Percentiles rank a stretch among this genome's conserved stretches.
Conservation (phyloP, 2,113 vertebrate species). For the Pachycephala philippinensis region DNA sequence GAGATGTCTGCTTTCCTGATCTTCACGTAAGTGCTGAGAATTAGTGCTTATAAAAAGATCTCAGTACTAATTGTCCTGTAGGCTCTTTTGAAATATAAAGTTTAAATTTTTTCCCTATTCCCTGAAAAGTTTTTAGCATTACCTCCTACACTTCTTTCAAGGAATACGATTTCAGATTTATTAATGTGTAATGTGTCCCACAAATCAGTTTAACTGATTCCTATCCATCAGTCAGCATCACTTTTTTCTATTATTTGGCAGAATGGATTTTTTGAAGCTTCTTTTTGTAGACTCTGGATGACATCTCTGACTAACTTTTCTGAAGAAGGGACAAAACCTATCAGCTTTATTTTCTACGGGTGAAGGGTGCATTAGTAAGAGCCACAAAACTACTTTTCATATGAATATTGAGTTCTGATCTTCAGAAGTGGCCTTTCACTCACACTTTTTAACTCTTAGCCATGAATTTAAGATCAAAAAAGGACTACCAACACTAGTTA, state of each 20-base stretch:
- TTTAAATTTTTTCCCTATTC: not conserved
- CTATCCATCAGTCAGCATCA: not conserved
- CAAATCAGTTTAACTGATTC: slow-evolving; percentile 51
- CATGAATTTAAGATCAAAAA: not conserved
- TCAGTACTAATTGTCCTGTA: not conserved
- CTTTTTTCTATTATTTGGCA: not conserved
- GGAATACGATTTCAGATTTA: slow-evolving; percentile 42
- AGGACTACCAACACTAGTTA: not conserved
- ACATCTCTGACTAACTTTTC: not conserved
- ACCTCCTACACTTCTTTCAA: not conserved
- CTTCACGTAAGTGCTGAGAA: not conserved
- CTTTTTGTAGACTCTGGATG: not conserved
- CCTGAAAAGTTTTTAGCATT: not conserved
- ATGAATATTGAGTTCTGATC: not conserved
- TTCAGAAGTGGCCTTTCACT: not conserved
- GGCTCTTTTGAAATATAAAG: not conserved
- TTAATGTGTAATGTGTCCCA: slow-evolving; percentile 22
- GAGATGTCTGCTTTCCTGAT: not conserved
- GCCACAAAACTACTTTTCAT: not conserved
- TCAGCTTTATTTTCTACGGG: not conserved
- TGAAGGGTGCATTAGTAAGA: not conserved
- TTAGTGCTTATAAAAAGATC: not conserved
- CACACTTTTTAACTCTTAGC: not conserved
- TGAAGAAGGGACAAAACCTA: not conserved
- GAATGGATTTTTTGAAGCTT: not conserved